Evolutionary conservation across 2,113 vertebrate species (phyloP), one percentile per base, ranked within the genome.

Genomic region (Callospermophilus lateralis): DNA sequence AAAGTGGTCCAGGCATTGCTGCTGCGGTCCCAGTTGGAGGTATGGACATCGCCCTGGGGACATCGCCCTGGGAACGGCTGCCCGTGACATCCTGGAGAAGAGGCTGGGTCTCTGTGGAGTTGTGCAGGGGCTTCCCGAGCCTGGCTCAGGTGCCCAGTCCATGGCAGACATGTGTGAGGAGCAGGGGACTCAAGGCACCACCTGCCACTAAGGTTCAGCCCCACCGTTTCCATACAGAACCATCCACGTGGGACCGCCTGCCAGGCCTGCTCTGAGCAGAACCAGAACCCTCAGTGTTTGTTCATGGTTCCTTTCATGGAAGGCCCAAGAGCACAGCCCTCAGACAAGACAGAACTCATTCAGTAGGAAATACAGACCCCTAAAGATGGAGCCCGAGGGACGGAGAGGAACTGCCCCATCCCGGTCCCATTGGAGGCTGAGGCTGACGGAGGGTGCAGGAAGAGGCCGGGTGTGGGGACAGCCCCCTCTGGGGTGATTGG

Each of bases 61-160:
- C n/a, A 0, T 15, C 0, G 10, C 37, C 55, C 45, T 3, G 0
- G 4, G 58, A 10, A 5, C 48, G 6, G 45, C 45, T 20, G 16
- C 42, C 30, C 51, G 7, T 0, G 37, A 12, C 6, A 12, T 9
- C 58, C 20, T 4, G 34, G 32, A 2, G 5, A 9, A 28, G 17
- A 58, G 30, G 6, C 6, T 22, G 7, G 55, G 48, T 42, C 58
- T 15, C 9, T 1, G 1, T 0, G 24, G 39, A 86, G 85, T 28
- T 30, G 45, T 39, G 9, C 6, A 9, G 8, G 0, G 58, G 53
- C 30, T 34, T 45, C 58, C 12, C 6, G 65, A 58, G 22, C 51
- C 6, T 0, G 26, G 26, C 45, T 11, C 34, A 34, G 39, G 37
- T 13, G 39, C 34, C 30, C 0, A 3, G 30, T 8, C 48, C 9